These are phyloP conservation scores for Daubentonia madagascariensis DNA, from an alignment of 2,113 vertebrate species.

Conservation along the genomic window DNA sequence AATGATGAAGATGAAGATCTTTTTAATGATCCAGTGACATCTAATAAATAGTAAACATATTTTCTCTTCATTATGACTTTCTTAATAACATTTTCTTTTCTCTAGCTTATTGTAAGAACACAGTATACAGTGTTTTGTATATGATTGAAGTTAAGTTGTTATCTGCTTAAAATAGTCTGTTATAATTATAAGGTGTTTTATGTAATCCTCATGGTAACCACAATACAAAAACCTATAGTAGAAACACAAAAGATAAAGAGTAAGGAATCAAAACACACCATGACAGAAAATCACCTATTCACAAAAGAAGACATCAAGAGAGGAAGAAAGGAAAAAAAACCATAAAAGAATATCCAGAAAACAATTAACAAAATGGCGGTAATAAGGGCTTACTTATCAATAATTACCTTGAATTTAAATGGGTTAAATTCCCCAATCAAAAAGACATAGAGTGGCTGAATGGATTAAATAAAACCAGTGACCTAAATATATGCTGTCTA, in stretches of 20 bases:
- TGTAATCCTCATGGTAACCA: too few relatives aligned
- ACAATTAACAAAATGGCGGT: neutral
- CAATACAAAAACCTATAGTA: too few relatives aligned
- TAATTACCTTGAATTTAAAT: neutral
- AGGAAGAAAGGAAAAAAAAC: neutral
- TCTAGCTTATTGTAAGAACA: neutral
- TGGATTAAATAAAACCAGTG: too few relatives aligned
- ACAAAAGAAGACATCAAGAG: neutral
- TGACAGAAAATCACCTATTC: neutral
- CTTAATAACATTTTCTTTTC: neutral
- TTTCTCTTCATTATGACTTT: neutral
- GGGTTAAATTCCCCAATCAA: neutral
- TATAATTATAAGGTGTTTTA: too few relatives aligned
- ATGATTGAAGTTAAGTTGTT: neutral
- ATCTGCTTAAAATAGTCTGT: too few relatives aligned
- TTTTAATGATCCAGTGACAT: too few relatives aligned
- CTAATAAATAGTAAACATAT: neutral
- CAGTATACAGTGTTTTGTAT: neutral
- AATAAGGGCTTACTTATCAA: neutral
- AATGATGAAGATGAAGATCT: too few relatives aligned
- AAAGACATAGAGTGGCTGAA: neutral
- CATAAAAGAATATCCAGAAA: neutral
- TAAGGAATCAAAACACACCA: neutral
- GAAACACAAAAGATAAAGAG: neutral
- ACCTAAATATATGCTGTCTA: too few relatives aligned